phyloP scores from a whole-genome alignment of 2,888 invertebrate genomes.

The Scaptomyza polygonia region DNA sequence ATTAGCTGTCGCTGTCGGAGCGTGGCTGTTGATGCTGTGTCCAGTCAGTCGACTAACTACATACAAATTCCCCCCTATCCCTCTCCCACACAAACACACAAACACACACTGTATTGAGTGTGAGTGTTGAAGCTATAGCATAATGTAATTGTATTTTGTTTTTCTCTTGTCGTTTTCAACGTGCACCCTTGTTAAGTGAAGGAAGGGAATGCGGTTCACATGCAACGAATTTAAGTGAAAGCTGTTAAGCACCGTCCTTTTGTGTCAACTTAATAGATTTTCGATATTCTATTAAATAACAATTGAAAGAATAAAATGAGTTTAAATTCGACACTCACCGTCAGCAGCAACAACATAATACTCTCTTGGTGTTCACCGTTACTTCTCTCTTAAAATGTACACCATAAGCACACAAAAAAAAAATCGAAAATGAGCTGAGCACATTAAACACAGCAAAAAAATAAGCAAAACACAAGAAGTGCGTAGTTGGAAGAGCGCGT shows the following conservation, averaged over 20 bases:
- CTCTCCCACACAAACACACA: background rate
- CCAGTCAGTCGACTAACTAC: constrained; percentile 6
- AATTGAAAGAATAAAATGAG: background rate
- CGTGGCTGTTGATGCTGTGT: too few relatives aligned
- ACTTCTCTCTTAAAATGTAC: background rate
- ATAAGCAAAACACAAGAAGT: background rate
- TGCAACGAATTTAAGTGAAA: background rate
- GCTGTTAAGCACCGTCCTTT: background rate
- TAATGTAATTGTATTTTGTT: constrained; percentile 56
- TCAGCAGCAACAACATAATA: background rate
- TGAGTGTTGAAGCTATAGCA: constrained; percentile 15
- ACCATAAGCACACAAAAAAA: background rate
- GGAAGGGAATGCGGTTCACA: background rate
- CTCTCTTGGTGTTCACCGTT: background rate
- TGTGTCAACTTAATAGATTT: background rate
- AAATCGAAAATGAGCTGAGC: background rate
- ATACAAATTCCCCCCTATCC: background rate
- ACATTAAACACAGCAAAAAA: background rate
- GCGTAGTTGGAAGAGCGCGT: background rate
- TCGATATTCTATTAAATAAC: background rate
- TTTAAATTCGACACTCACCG: background rate
- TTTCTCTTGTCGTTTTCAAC: constrained; percentile 11
- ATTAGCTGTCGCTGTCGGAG: constrained; percentile 59
- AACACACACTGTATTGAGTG: constrained; percentile 28
- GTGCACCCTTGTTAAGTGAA: background rate